Percentiles rank a stretch among this genome's conserved stretches.
These are phyloP conservation scores for Lophius americanus DNA, from an alignment of 2,797 vertebrate genomes.

Conservation along the genomic window DNA sequence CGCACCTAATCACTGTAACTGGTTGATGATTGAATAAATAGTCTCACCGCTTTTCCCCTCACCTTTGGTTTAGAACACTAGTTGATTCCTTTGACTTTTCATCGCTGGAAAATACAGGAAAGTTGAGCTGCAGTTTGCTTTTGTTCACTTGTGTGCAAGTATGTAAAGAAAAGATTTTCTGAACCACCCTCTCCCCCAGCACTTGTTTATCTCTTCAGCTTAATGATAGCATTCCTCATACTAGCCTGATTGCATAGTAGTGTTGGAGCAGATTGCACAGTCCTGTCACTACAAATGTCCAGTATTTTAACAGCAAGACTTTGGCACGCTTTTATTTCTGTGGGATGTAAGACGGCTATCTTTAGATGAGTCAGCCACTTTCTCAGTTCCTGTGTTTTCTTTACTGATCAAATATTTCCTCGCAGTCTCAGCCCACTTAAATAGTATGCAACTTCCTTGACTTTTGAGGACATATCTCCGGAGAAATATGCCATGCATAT, in stretches of 20 bases:
- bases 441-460: constrained; percentile 28
- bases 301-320: constrained; percentile 66
- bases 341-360: constrained; percentile 60
- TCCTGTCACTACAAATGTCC: constrained; percentile 71
- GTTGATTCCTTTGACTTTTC: neutral
- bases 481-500: constrained; percentile 38
- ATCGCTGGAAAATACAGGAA: constrained; percentile 13
- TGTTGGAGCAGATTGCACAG: constrained; percentile 57
- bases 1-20: neutral
- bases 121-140: constrained; percentile 38
- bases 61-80: constrained; percentile 9
- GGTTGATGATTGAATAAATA: neutral
- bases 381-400: constrained; percentile 60
- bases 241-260: constrained; percentile 71
- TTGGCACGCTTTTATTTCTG: constrained; percentile 69
- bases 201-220: constrained; percentile 73
- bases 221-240: constrained; percentile 73
- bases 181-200: constrained; percentile 59
- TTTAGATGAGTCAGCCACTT: constrained; percentile 78
- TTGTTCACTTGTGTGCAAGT: constrained; percentile 55
- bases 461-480: constrained; percentile 27
- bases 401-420: constrained; percentile 44
- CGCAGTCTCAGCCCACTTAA: constrained; percentile 13
- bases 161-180: constrained; percentile 71
- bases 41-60: neutral